A percentile compares a stretch with the other conserved stretches of the same genome.
Evolutionary conservation across 2,797 vertebrate species (phyloP).

Genomic region (Crax fasciolata): DNA sequence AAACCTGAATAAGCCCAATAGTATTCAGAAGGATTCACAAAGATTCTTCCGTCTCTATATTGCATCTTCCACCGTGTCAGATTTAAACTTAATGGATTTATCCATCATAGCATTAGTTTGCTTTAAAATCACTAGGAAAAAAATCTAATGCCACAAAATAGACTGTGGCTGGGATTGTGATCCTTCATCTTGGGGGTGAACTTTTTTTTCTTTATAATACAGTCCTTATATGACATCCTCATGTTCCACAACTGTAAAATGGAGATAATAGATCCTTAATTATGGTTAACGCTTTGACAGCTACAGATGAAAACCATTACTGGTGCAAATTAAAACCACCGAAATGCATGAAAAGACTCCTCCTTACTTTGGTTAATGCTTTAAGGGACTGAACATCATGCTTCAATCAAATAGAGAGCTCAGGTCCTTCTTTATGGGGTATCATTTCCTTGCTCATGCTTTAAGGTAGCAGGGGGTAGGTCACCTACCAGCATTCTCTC

Average conservation of each 20-base stretch:
- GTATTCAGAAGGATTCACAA: background rate
- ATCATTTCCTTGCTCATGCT: background rate
- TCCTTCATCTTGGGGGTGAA: background rate
- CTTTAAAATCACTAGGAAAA: conserved; percentile 51
- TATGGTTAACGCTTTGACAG: background rate
- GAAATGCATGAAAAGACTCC: background rate
- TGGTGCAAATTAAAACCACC: background rate
- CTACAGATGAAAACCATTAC: background rate
- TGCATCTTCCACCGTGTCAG: background rate
- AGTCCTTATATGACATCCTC: background rate
- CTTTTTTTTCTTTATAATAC: background rate
- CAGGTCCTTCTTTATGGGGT: background rate
- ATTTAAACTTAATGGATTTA: conserved; percentile 44
- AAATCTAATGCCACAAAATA: background rate
- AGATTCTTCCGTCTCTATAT: background rate
- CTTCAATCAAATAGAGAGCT: background rate
- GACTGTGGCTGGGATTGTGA: background rate
- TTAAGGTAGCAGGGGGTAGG: conserved; percentile 40
- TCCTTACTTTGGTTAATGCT: background rate
- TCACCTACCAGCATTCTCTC: conserved; percentile 43
- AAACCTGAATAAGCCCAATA: background rate
- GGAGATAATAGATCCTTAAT: background rate
- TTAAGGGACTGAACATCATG: background rate
- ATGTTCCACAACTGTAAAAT: background rate
- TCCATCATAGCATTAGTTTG: conserved; percentile 62